Percentiles rank a stretch among this genome's conserved stretches.
These are phyloP conservation scores for Megalops cyprinoides DNA, from an alignment of 2,797 vertebrate species.

Conservation along the genomic window DNA sequence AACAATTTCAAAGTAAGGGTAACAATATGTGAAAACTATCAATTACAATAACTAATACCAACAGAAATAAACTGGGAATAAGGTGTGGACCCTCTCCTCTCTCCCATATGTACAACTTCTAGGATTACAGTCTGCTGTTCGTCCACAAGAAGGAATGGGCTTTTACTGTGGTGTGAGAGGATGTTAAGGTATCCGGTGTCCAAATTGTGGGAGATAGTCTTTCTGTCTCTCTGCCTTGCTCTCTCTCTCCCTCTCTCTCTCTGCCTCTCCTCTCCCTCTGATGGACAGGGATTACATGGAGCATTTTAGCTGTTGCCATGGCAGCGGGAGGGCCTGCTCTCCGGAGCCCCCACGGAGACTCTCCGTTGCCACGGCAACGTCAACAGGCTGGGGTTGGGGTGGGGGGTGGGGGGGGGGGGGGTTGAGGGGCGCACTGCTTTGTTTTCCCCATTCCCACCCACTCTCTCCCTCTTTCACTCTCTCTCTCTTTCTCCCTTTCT, in stretches of 20 bases:
- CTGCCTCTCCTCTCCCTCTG: slow-evolving; percentile 34
- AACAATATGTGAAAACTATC: no score
- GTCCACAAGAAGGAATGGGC: no score
- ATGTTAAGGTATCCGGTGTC: no score
- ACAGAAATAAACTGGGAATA: no score
- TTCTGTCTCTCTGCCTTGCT: background rate
- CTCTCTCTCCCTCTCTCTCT: background rate
- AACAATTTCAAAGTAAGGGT: no score
- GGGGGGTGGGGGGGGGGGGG: no score
- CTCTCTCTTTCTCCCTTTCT: slow-evolving; percentile 22
- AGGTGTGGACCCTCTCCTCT: no score
- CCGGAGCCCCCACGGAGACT: slow-evolving; percentile 46
- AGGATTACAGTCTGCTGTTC: no score
- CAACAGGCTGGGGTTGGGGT: slow-evolving; percentile 52
- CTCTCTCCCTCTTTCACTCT: slow-evolving; percentile 37
- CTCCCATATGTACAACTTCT: no score
- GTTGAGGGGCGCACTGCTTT: slow-evolving; percentile 36
- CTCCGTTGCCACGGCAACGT: slow-evolving; percentile 60
- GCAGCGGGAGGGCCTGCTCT: slow-evolving; percentile 49
- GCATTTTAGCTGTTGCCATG: slow-evolving; percentile 59
- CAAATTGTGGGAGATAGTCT: background rate
- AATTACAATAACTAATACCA: no score
- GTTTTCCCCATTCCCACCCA: slow-evolving; percentile 18
- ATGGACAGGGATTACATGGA: slow-evolving; percentile 52
- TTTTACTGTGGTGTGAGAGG: no score